phyloP scores from a whole-genome alignment of 2,113 vertebrate species.

The Nothocercus nigrocapillus region DNA sequence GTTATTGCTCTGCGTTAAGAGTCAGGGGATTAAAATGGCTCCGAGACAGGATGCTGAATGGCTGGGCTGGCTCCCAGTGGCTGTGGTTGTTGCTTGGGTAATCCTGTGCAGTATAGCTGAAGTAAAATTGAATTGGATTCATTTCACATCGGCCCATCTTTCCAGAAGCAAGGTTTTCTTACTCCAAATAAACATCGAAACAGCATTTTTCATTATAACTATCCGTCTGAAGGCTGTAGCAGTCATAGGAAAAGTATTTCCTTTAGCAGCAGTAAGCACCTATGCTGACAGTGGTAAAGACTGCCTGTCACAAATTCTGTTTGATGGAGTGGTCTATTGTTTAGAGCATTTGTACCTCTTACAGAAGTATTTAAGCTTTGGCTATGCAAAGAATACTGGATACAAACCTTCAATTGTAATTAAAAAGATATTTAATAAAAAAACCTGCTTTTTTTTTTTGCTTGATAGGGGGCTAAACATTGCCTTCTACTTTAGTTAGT shows the following conservation, averaged over 20 bases:
- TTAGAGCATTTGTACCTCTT: background rate
- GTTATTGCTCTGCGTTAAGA: background rate
- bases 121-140: background rate
- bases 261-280: background rate
- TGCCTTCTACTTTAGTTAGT: background rate
- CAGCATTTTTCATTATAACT: background rate
- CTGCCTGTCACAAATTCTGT: constrained; percentile 3
- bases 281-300: background rate
- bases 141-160: constrained; percentile 7
- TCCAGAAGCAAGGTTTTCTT: constrained; percentile 24
- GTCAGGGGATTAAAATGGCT: background rate
- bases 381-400: background rate
- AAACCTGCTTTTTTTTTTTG: background rate
- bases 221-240: background rate
- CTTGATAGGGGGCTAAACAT: background rate
- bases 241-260: constrained; percentile 36
- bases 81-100: background rate
- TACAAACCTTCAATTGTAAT: background rate
- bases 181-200: background rate
- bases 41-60: background rate
- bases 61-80: background rate
- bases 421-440: background rate
- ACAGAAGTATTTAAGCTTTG: background rate
- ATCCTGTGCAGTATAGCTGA: background rate
- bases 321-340: background rate